Base-by-base conservation (phyloP, 2,113 vertebrate genomes). In the Coracopsis vasa region DNA sequence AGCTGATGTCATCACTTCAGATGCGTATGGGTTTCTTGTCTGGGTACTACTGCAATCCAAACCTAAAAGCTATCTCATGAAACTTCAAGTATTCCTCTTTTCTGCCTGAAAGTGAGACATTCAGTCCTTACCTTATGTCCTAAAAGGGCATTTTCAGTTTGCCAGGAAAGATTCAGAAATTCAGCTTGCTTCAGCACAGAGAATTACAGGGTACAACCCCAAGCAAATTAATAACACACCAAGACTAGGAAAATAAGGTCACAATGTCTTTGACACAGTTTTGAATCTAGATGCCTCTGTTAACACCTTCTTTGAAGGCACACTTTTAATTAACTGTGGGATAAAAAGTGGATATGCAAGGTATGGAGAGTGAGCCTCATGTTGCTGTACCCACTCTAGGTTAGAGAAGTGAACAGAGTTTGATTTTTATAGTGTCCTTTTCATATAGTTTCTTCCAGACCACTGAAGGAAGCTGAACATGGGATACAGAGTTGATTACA, bases 201-300 rank as follows among this genome's bases (percentile, higher is more conserved):
- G 93, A 94, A 96, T 96, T 92, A 95, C 82, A 95, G 88, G 82
- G 92, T 95, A 91, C 95, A 90, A 93, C 82, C 60, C 82, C 85
- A 88, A 97, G 77, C 16, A 96, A 92, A 95, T 94, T 95, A 97
- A 92, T 91, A 95, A 89, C 95, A 96, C 50, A 73, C 50, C 50
- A 84, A 85, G 80, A 71, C 80, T 14, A 74, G 65, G 2, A 91
- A 92, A 95, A 95, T 86, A 96, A 95, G 93, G 95, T 94, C 96
- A 92, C 92, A 54, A 39, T 61, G 91, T 89, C 91, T 97, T 95
- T 94, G 83, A 48, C 25, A 67, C 51, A 73, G 54, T 62, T 95
- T 78, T 79, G 80, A 89, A 74, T 71, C 80, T 41, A 71, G 61
- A 81, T 79, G 91, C 69, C 79, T 71, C 29, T 81, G 69, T 47